Evolutionary conservation across 2,888 invertebrate genomes (phyloP).

Genomic region (Epistrophella euchroma): DNA sequence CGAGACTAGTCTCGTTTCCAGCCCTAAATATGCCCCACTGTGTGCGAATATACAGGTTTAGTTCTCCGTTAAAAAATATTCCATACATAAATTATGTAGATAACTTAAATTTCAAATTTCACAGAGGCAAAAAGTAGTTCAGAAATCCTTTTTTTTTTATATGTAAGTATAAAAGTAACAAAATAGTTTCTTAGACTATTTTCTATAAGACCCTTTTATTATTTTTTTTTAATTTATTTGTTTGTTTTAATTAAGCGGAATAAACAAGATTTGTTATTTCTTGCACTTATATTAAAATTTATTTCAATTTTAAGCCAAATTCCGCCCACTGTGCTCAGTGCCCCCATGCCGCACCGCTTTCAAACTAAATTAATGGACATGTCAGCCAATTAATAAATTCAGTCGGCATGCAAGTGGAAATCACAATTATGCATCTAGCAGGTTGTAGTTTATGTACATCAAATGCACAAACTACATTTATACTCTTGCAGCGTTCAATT

Average conservation of each 20-base stretch:
- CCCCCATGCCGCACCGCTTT: conserved; percentile 44
- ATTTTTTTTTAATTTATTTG: neutral
- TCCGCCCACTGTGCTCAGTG: neutral
- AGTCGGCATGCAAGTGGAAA: conserved; percentile 80
- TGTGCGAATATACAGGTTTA: too few relatives aligned
- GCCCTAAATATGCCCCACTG: too few relatives aligned
- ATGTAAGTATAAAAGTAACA: too few relatives aligned
- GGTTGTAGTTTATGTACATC: conserved; percentile 35
- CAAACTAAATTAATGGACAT: conserved; percentile 83
- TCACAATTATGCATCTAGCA: conserved; percentile 61
- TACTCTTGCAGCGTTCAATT: conserved; percentile 69
- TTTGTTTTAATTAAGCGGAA: neutral
- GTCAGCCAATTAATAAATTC: conserved; percentile 84
- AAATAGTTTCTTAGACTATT: too few relatives aligned
- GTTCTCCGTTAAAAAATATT: too few relatives aligned
- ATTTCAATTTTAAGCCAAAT: neutral
- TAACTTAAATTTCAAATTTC: too few relatives aligned
- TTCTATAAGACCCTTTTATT: too few relatives aligned
- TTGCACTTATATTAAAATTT: neutral
- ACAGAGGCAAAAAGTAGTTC: too few relatives aligned
- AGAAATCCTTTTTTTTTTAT: too few relatives aligned
- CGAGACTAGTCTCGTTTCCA: too few relatives aligned
- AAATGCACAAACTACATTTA: conserved; percentile 17
- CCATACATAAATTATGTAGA: too few relatives aligned
- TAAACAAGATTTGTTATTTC: neutral